Evolutionary conservation across 2,797 vertebrate genomes (phyloP).

Genomic region (Gobionotothen gibberifrons): DNA sequence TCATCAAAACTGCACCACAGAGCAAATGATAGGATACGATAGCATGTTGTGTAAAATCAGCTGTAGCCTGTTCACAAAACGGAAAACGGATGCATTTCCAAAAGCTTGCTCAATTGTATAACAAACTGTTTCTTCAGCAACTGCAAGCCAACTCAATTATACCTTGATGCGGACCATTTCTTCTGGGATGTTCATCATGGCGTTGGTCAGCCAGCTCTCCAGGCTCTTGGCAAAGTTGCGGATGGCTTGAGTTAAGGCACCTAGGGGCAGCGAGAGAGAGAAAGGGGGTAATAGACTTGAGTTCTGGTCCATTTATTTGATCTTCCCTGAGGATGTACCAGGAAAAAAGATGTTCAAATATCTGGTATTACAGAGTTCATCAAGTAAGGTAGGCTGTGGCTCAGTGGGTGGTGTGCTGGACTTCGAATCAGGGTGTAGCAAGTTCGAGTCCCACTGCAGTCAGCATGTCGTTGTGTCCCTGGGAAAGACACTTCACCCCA

Average conservation of each 20-base stretch:
- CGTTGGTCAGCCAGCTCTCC: constrained; percentile 95
- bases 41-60: background rate
- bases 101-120: background rate
- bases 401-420: too few relatives aligned
- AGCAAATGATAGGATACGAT: background rate
- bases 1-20: too few relatives aligned
- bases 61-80: background rate
- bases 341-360: background rate
- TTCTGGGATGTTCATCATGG: constrained; percentile 97
- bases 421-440: too few relatives aligned
- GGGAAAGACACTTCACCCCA: too few relatives aligned
- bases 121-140: background rate
- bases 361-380: too few relatives aligned
- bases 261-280: constrained; percentile 63
- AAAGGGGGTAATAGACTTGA: background rate
- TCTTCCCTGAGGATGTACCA: background rate
- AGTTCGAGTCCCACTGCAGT: too few relatives aligned
- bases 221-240: constrained; percentile 97
- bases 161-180: constrained; percentile 97
- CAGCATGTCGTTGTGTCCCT: too few relatives aligned
- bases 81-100: background rate
- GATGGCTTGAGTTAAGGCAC: constrained; percentile 98
- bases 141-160: constrained; percentile 10
- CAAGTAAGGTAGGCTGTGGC: too few relatives aligned
- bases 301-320: background rate